Base-by-base conservation (phyloP, 2,113 vertebrate species). In the Labrus mixtus region DNA sequence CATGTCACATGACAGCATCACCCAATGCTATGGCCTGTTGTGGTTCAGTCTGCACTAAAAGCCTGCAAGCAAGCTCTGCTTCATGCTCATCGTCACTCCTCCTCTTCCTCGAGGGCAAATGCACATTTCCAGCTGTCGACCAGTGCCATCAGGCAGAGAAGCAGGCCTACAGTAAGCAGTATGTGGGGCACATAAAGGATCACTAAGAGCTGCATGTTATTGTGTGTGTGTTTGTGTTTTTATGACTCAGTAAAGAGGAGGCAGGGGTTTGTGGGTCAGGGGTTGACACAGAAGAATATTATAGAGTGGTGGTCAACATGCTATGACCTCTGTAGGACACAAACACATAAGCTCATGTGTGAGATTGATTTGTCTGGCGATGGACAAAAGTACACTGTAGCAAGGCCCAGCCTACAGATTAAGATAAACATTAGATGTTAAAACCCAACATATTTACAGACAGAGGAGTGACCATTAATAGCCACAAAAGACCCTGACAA, bases 241-340 rank as follows among this genome's bases (percentile, higher is more conserved):
- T 48, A 57, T 50, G 10, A 45, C 22, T 77, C 56, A 29, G 63
- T 39, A 61, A 68, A 53, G 82, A 54, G 39, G 39, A 63, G 20
- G 29, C 58, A 46, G 61, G 45, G 73, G 73, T 84, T 81, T 88
- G 78, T 87, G 64, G 81, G 82, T 91, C 85, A 91, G 80, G 16
- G 46, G 51, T 25, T 60, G 41, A 74, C 59, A 60, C 48, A 82
- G 64, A 81, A 79, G 54, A 81, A 73, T 41, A 37, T 48, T 54
- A 72, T 73, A 10, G 68, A 70, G 68, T 23, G 69, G 25, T 77
- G 75, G 76, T 71, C 68, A 84, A 72, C 73, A 76, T 61, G 46
- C 61, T 55, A n/a, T 51, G 73, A 83, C 79, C 90, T 87, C 69
- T 84, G 59, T 72, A 67, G 76, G 68, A 79, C 71, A 79, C 43